Percentiles rank a stretch among this genome's conserved stretches.
Conservation (phyloP, 2,113 vertebrate species). For the Bubo scandiacus region DNA sequence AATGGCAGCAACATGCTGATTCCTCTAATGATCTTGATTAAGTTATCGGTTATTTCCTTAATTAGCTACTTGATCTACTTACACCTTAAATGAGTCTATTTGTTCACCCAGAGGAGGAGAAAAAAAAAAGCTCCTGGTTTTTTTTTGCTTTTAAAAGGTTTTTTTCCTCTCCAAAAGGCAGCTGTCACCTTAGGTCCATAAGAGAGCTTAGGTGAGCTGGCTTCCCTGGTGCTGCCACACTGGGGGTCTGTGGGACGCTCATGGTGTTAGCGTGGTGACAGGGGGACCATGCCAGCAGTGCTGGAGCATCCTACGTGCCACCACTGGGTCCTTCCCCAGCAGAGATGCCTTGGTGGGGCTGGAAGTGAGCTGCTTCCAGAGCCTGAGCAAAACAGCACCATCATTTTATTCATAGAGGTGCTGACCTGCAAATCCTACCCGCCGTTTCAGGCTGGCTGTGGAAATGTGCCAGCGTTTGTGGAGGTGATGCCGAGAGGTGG, state of each 20-base stretch:
- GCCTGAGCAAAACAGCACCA: neutral
- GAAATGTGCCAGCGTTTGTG: accelerated
- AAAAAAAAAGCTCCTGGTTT: neutral
- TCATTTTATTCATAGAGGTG: neutral
- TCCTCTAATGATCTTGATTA: constrained; percentile 51
- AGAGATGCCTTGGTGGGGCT: neutral
- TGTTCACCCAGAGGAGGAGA: neutral
- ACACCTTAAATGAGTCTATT: constrained; percentile 11
- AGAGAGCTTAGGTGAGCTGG: neutral
- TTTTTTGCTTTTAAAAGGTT: neutral
- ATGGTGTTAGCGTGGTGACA: neutral
- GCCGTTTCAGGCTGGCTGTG: neutral
- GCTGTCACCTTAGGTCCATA: neutral
- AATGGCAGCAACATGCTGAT: constrained; percentile 39
- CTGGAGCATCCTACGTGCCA: neutral
- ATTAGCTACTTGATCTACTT: constrained; percentile 53
- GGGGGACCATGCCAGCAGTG: neutral
- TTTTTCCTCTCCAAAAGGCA: neutral
- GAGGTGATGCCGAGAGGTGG: neutral
- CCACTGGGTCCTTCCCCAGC: neutral
- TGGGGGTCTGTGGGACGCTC: neutral
- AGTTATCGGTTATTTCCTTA: constrained; percentile 53
- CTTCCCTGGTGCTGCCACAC: neutral
- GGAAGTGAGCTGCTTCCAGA: neutral
- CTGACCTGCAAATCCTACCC: neutral